Evolutionary conservation across 2,797 vertebrate genomes (phyloP), one percentile per base, ranked within the genome.

Genomic region (Ctenopoma multispine): DNA sequence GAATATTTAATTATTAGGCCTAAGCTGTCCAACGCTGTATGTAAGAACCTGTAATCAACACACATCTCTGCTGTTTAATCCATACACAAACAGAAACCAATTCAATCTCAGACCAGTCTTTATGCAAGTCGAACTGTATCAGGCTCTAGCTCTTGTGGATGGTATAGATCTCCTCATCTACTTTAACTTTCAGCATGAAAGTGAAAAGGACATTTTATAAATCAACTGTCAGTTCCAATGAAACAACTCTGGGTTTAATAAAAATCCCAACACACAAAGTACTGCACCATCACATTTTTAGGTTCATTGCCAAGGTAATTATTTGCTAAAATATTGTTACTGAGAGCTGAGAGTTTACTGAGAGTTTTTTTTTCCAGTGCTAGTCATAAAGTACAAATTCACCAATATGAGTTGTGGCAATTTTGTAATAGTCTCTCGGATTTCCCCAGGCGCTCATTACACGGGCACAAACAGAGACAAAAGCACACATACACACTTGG

Each of bases 341-440:
- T n/a, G 23, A 43, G 47, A 46, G 50, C 31, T 7, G 21, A 48
- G 64, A 61, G 59, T 63, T 60, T 34, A 44, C 12, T n/a, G 2
- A 17, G 29, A 44, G 43, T 23, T 55, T 56, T 34, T 10, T 34
- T 34, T 34, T 2, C 2, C 31, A 34, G 7, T 10, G 31, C 4
- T 40, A 14, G 2, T 36, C 55, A 56, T 50, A 21, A 81, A 78
- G 75, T 74, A 68, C 55, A 69, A 83, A 85, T 67, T 67, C 44
- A 72, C 73, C 77, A 75, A 27, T 63, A 75, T 70, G 40, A 70
- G 48, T 41, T 74, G 68, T 66, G 41, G 59, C 54, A 75, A 55
- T 63, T 80, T 64, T 63, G 38, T 80, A 79, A 85, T 68, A 61
- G 78, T 79, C 55, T 81, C 73, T 77, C 77, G 76, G 76, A 65